Base-by-base conservation (phyloP, 2,113 vertebrate species). In the Serinus canaria region DNA sequence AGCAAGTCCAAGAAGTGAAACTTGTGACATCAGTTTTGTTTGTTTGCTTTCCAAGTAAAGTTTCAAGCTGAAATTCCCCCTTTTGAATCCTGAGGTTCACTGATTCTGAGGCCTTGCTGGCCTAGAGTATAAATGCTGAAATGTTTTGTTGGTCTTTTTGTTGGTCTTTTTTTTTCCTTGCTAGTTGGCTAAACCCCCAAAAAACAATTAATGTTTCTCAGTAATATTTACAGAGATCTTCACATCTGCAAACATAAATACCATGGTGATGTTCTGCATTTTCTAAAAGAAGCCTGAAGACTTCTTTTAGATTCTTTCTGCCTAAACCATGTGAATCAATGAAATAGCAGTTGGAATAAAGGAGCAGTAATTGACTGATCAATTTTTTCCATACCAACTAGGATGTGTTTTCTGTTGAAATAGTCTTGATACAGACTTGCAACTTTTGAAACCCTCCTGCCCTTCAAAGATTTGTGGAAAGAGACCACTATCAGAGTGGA, bases 271-370 rank as follows among this genome's bases (percentile, higher is more conserved):
- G n/a, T 74, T 56, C 35, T 70, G 46, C 46, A 73, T 52, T 90
- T 93, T 74, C 55, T 96, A 81, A 75, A 39, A 67, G 56, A 83
- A 83, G 47, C 25, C 73, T 75, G 63, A 91, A 49, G 74, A 53
- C 49, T 56, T 94, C 28, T 80, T 85, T 81, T 46, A 83, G 56
- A 75, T 55, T 89, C 17, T 56, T 92, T 63, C 66, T 96, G 89
- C 86, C 87, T 92, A 92, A 92, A 81, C 49, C 30, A 37, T 12
- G 3, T 25, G 55, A 80, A 85, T 86, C 64, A 94, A 44, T 94
- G 60, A 95, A 96, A 83, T 20, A 94, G 47, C 56, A 91, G 59
- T 91, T 95, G 63, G 68, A 96, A 78, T 84, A 91, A 94, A 83
- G 92, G 56, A 90, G 23, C 49, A 94, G 79, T 55, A 49, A 76